Evolutionary conservation across 2,888 invertebrate species (phyloP).

Genomic region (Callyntrura sp.): DNA sequence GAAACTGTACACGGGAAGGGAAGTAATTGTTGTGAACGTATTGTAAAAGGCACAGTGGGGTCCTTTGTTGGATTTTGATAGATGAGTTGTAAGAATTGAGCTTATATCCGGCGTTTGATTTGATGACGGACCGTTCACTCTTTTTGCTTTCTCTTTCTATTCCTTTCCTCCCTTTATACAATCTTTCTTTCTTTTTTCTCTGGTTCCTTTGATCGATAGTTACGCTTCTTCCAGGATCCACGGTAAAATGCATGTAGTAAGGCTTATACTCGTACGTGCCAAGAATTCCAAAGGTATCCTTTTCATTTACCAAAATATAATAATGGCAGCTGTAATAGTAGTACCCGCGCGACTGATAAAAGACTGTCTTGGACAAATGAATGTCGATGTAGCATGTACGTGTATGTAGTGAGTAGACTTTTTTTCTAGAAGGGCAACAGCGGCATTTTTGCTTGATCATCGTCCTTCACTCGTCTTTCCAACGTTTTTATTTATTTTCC

Average conservation of each 20-base stretch:
- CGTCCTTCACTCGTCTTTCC: slow-evolving; percentile 57
- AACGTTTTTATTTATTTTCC: slow-evolving; percentile 45
- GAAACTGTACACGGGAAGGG: slow-evolving; percentile 37
- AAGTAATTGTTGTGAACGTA: slow-evolving; percentile 76
- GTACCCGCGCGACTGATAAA: slow-evolving; percentile 2
- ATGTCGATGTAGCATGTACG: background rate
- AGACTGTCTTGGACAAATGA: slow-evolving; percentile 45
- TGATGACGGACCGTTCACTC: slow-evolving; percentile 79
- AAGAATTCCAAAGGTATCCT: slow-evolving; percentile 67
- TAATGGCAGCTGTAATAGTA: slow-evolving; percentile 1
- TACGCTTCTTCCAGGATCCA: slow-evolving; percentile 62
- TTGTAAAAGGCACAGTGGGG: slow-evolving; percentile 76
- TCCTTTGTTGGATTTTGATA: slow-evolving; percentile 78
- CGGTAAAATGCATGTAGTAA: slow-evolving; percentile 42
- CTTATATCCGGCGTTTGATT: slow-evolving; percentile 79
- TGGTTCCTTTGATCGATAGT: slow-evolving; percentile 76
- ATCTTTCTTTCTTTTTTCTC: slow-evolving; percentile 58
- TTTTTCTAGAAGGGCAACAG: slow-evolving; percentile 19
- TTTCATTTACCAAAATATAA: slow-evolving; percentile 51
- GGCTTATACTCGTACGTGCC: slow-evolving; percentile 72
- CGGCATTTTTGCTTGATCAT: slow-evolving; percentile 30
- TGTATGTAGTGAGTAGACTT: background rate
- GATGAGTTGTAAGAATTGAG: slow-evolving; percentile 79
- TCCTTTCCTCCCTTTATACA: slow-evolving; percentile 51
- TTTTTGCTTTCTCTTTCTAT: slow-evolving; percentile 68